Evolutionary conservation across 2,797 vertebrate species (phyloP).

Genomic region (Ambastaia sidthimunki): DNA sequence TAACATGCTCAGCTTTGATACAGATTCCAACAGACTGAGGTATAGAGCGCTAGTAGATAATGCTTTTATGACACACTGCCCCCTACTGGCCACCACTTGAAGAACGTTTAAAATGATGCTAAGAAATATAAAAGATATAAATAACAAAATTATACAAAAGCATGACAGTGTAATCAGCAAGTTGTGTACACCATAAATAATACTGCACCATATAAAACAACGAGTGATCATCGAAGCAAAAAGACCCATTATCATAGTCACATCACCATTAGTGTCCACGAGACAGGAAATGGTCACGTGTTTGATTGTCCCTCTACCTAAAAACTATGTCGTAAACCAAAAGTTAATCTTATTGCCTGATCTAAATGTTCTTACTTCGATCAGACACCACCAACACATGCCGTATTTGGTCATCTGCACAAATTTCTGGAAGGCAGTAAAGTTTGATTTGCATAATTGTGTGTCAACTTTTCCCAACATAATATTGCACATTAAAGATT

Average conservation of each 20-base stretch:
- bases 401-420: slow-evolving; percentile 15
- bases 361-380: neutral
- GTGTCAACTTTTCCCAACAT: slow-evolving; percentile 36
- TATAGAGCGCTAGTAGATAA: neutral
- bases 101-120: slow-evolving; percentile 66
- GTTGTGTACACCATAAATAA: slow-evolving; percentile 45
- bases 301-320: neutral
- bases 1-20: neutral
- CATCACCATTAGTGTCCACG: slow-evolving; percentile 24
- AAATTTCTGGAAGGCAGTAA: slow-evolving; percentile 35
- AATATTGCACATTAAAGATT: slow-evolving; percentile 76
- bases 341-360: slow-evolving; percentile 8
- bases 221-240: slow-evolving; percentile 45
- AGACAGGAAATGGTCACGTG: neutral
- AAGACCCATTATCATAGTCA: slow-evolving; percentile 33
- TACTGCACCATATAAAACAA: slow-evolving; percentile 35
- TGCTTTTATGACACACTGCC: slow-evolving; percentile 67
- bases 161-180: neutral
- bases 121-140: slow-evolving; percentile 65
- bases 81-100: slow-evolving; percentile 70
- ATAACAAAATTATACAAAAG: slow-evolving; percentile 24
- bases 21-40: neutral
- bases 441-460: slow-evolving; percentile 61
- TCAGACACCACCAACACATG: neutral
- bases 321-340: slow-evolving; percentile 5